Conservation (phyloP, 2,797 vertebrate species). For the Pogoniulus pusillus region DNA sequence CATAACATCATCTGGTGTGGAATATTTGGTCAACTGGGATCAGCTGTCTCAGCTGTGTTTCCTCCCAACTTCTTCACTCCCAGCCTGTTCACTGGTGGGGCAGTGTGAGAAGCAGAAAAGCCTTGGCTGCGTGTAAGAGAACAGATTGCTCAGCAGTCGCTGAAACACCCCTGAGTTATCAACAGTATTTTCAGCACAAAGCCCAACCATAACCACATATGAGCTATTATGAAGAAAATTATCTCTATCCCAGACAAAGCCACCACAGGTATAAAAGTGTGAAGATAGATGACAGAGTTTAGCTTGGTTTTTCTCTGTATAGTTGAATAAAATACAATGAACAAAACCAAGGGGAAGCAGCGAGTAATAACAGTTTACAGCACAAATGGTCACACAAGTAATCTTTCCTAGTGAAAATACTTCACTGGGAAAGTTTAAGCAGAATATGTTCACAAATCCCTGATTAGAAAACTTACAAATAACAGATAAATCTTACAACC, state of each 20-base stretch:
- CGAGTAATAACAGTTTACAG: background rate
- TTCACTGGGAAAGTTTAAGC: conserved; percentile 13
- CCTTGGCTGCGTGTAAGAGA: background rate
- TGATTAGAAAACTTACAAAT: background rate
- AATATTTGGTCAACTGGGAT: background rate
- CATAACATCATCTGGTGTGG: background rate
- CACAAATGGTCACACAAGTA: conserved; percentile 4
- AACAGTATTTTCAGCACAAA: background rate
- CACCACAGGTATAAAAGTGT: background rate
- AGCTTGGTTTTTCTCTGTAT: background rate
- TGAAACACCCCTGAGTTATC: background rate
- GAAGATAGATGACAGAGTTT: background rate
- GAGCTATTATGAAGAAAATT: background rate
- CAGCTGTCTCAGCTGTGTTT: background rate
- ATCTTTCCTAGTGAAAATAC: conserved; percentile 12
- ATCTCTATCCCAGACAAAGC: background rate
- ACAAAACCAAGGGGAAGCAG: background rate
- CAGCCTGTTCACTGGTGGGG: background rate
- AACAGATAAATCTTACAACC: background rate
- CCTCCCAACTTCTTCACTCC: background rate
- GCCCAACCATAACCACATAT: background rate
- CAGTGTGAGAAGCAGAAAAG: background rate
- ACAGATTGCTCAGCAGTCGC: background rate
- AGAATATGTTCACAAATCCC: background rate
- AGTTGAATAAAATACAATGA: conserved; percentile 13